phyloP scores from a whole-genome alignment of 2,888 invertebrate species.

The Sarcophaga carnaria region DNA sequence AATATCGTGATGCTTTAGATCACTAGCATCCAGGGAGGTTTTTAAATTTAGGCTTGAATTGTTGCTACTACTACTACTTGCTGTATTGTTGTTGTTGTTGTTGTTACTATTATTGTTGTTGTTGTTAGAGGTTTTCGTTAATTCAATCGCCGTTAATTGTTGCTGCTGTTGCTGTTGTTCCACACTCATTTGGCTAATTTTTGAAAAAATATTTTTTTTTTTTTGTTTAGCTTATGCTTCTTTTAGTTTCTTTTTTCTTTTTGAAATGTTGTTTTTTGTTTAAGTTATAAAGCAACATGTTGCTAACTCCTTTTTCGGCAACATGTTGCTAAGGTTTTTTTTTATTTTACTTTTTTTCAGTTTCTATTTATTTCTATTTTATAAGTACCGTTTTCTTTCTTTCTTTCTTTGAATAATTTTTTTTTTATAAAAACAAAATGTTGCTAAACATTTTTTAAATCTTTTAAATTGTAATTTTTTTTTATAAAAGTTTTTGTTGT shows the following conservation, averaged over 20 bases:
- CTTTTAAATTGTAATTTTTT: background rate
- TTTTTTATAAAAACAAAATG: conserved; percentile 1
- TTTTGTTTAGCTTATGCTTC: background rate
- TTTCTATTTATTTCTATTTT: background rate
- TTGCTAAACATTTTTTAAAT: background rate
- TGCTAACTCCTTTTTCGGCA: conserved; percentile 16
- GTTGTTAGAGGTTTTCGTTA: conserved; percentile 66
- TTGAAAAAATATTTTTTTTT: conserved; percentile 15
- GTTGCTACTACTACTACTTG: conserved; percentile 39
- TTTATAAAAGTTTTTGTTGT: no score
- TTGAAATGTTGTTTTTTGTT: background rate
- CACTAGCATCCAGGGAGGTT: conserved; percentile 23
- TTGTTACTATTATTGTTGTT: conserved; percentile 63
- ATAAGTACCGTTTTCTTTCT: conserved; percentile 1
- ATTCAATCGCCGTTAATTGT: conserved; percentile 69
- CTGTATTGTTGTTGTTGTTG: conserved; percentile 49
- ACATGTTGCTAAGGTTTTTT: conserved; percentile 48
- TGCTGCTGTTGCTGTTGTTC: conserved; percentile 71
- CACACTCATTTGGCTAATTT: conserved; percentile 64
- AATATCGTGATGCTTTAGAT: conserved; percentile 55
- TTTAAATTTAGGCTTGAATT: conserved; percentile 56
- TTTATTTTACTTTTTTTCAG: conserved; percentile 20
- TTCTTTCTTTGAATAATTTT: no score
- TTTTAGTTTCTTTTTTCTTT: background rate
- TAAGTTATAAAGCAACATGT: conserved; percentile 27